A percentile compares a stretch with the other conserved stretches of the same genome.
Evolutionary conservation across 2,797 vertebrate genomes (phyloP).

Genomic region (Darevskia mixta): DNA sequence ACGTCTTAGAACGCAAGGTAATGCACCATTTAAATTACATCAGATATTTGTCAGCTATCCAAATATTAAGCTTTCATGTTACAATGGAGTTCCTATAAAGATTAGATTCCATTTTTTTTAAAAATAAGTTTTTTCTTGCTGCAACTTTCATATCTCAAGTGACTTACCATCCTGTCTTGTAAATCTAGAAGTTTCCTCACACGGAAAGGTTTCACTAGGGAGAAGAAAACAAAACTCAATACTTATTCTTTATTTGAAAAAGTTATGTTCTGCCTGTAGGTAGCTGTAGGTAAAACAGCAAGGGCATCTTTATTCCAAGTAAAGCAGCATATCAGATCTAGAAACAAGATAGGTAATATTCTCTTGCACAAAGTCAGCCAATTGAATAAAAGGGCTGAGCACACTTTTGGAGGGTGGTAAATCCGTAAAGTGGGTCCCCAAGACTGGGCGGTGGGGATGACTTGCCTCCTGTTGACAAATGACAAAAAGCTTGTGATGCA

Average conservation of each 20-base stretch:
- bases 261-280: background rate
- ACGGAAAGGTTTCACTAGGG: slow-evolving; percentile 89
- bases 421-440: background rate
- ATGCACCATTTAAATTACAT: background rate
- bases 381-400: background rate
- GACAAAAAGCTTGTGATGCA: background rate
- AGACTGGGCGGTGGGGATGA: background rate
- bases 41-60: background rate
- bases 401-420: background rate
- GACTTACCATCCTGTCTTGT: slow-evolving; percentile 89
- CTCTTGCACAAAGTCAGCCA: background rate
- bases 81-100: background rate
- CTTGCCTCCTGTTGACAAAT: background rate
- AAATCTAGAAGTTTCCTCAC: slow-evolving; percentile 90
- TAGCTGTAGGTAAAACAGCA: background rate
- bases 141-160: slow-evolving; percentile 12
- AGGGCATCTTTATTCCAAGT: background rate
- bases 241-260: background rate
- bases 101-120: too few relatives aligned
- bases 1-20: background rate
- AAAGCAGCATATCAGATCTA: too few relatives aligned
- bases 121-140: background rate
- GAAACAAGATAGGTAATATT: background rate
- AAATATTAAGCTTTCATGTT: background rate
- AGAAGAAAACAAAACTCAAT: slow-evolving; percentile 30